Percentiles rank a stretch among this genome's conserved stretches.
phyloP scores from a whole-genome alignment of 2,888 invertebrate species.

The Didymodactylos carnosus region DNA sequence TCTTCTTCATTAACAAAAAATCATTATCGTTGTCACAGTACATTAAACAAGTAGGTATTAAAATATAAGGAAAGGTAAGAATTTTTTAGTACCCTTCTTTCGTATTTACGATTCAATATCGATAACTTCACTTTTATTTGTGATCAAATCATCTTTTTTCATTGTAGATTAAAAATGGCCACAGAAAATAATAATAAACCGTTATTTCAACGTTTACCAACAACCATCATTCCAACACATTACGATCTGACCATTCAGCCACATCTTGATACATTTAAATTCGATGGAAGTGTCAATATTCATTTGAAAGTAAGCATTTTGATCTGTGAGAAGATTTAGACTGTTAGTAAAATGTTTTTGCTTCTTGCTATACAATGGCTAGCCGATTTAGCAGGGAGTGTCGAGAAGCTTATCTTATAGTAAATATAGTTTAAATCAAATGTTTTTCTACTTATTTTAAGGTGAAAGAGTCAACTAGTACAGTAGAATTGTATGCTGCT shows the following conservation, averaged over 20 bases:
- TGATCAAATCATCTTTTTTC: not conserved
- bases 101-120: too few species aligned
- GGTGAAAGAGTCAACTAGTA: not conserved
- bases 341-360: not conserved
- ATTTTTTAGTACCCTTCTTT: too few species aligned
- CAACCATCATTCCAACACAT: constrained; percentile 3
- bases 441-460: too few species aligned
- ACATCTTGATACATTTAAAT: constrained; percentile 4
- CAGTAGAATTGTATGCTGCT: constrained; percentile 8
- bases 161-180: not conserved
- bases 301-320: not conserved
- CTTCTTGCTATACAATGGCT: too few species aligned
- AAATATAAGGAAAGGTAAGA: too few species aligned
- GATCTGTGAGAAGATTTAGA: not conserved
- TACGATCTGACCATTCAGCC: constrained; percentile 8
- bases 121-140: too few species aligned
- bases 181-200: not conserved
- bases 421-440: too few species aligned
- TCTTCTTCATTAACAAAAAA: too few species aligned
- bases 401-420: too few species aligned
- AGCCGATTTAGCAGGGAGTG: too few species aligned
- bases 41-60: not conserved
- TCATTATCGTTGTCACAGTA: too few species aligned
- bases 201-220: constrained; percentile 6
- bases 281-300: constrained; percentile 3